Evolutionary conservation across 2,113 vertebrate genomes (phyloP).

Genomic region (Dicerorhinus sumatrensis): DNA sequence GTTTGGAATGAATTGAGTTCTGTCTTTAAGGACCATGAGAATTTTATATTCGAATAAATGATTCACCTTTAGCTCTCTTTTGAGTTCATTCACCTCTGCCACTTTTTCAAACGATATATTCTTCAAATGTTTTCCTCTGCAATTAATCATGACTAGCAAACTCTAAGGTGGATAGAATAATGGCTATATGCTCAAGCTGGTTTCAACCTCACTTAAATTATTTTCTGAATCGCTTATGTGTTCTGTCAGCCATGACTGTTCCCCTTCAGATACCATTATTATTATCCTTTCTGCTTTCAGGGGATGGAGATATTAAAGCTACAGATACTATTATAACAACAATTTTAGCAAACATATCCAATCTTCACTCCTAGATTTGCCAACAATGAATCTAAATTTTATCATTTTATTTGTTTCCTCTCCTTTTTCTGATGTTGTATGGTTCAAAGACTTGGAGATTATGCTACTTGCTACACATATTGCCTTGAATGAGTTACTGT

Average conservation of each 20-base stretch:
- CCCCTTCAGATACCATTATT: slow-evolving; percentile 53
- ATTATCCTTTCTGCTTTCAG: slow-evolving; percentile 52
- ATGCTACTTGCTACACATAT: neutral
- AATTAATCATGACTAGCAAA: slow-evolving; percentile 71
- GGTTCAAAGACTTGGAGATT: slow-evolving; percentile 28
- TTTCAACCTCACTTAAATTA: slow-evolving; percentile 70
- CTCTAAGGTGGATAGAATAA: slow-evolving; percentile 63
- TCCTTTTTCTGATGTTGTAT: slow-evolving; percentile 3
- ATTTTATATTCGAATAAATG: slow-evolving; percentile 64
- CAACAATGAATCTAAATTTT: slow-evolving; percentile 55
- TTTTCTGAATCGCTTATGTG: slow-evolving; percentile 70
- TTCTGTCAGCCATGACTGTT: slow-evolving; percentile 63
- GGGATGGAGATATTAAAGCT: slow-evolving; percentile 46
- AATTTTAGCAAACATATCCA: slow-evolving; percentile 50
- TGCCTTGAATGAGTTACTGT: slow-evolving; percentile 25
- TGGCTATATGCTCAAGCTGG: slow-evolving; percentile 32
- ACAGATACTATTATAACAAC: neutral
- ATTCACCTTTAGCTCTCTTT: slow-evolving; percentile 67
- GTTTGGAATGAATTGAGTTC: slow-evolving; percentile 41
- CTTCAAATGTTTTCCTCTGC: slow-evolving; percentile 64
- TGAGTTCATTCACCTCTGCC: slow-evolving; percentile 68
- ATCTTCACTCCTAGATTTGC: slow-evolving; percentile 56
- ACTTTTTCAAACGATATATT: slow-evolving; percentile 72
- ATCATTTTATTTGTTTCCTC: slow-evolving; percentile 44
- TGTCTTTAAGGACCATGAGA: slow-evolving; percentile 57